Evolutionary conservation across 2,888 invertebrate species (phyloP).

Genomic region (Clistopyga incitator): DNA sequence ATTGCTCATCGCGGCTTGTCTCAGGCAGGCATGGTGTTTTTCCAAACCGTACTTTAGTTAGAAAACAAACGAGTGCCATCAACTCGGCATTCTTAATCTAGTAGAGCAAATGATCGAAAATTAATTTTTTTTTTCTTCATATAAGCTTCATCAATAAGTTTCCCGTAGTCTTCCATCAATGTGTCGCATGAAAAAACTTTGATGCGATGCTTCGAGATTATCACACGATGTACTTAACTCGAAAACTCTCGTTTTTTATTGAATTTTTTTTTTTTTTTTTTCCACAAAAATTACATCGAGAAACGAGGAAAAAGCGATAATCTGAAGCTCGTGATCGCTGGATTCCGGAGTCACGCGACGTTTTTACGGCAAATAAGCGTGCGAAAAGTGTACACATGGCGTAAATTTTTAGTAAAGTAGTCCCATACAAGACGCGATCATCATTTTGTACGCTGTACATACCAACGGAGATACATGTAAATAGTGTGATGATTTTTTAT

Average conservation of each 20-base stretch:
- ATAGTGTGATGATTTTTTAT: conserved; percentile 40
- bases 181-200: conserved; percentile 11
- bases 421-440: too few species aligned
- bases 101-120: conserved; percentile 5
- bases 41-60: conserved; percentile 2
- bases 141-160: conserved; percentile 49
- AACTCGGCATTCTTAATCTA: neutral
- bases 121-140: conserved; percentile 40
- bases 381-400: conserved; percentile 5
- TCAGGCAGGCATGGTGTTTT: neutral
- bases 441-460: conserved; percentile 27
- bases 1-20: neutral
- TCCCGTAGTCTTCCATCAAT: conserved; percentile 24
- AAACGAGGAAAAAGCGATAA: conserved; percentile 31
- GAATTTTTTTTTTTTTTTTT: neutral
- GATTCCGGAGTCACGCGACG: neutral
- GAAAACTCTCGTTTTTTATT: neutral
- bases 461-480: conserved; percentile 28
- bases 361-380: neutral
- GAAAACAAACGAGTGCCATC: conserved; percentile 24
- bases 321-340: neutral
- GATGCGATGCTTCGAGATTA: conserved; percentile 5
- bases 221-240: conserved; percentile 25
- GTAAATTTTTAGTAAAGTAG: too few species aligned
- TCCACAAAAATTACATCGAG: neutral